phyloP scores from a whole-genome alignment of 2,888 invertebrate genomes.

The Drosophila fungiperda region DNA sequence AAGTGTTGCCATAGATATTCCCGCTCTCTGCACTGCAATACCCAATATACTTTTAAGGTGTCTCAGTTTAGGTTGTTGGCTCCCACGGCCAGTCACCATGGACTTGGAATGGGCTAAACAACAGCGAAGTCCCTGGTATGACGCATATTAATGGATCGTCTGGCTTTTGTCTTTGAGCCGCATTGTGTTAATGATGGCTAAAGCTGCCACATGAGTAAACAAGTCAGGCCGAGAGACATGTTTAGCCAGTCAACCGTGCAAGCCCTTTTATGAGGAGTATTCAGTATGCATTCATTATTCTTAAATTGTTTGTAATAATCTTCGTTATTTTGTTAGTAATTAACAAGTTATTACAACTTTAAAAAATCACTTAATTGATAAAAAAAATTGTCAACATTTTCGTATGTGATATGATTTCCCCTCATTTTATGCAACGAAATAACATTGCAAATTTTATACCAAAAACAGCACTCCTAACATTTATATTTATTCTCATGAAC shows the following conservation, averaged over 20 bases:
- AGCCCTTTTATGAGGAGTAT: neutral
- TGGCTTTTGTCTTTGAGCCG: conserved; percentile 38
- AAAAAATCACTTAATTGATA: neutral
- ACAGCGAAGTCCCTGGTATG: conserved; percentile 22
- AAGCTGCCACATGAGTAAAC: conserved; percentile 50
- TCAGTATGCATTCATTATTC: neutral
- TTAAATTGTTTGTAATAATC: neutral
- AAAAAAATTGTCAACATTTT: neutral
- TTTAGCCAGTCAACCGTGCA: conserved; percentile 17
- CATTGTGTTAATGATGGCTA: conserved; percentile 31
- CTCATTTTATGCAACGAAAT: neutral
- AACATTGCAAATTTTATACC: neutral
- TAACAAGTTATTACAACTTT: neutral
- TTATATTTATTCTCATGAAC: neutral
- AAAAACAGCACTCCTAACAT: neutral
- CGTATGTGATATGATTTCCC: neutral
- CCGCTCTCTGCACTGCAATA: conserved; percentile 15
- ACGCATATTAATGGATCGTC: conserved; percentile 68
- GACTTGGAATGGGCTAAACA: neutral
- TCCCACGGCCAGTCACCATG: conserved; percentile 38
- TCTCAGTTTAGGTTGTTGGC: conserved; percentile 34
- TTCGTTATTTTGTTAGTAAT: neutral
- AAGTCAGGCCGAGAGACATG: conserved; percentile 16
- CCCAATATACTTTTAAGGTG: conserved; percentile 33
- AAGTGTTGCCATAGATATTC: conserved; percentile 28